Percentiles rank a stretch among this genome's conserved stretches.
phyloP scores from a whole-genome alignment of 2,113 vertebrate genomes.

The Irena cyanogastra region DNA sequence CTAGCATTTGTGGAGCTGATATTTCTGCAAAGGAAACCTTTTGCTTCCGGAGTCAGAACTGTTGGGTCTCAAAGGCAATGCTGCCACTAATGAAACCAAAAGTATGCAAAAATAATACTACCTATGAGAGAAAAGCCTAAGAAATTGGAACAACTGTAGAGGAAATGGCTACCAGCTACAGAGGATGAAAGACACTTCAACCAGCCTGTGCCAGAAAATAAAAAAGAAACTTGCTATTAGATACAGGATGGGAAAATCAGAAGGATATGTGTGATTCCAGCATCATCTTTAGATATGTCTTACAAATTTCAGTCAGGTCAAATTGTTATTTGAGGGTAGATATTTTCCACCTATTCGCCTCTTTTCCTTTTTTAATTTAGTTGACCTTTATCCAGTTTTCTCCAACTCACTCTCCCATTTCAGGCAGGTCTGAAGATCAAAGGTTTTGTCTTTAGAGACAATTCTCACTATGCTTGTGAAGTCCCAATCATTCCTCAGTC shows the following conservation, averaged over 20 bases:
- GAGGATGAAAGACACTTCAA: neutral
- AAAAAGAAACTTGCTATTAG: neutral
- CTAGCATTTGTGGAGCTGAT: neutral
- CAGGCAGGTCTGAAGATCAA: neutral
- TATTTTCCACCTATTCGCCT: neutral
- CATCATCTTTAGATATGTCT: neutral
- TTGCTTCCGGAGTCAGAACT: neutral
- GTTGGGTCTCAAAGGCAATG: neutral
- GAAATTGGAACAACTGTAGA: neutral
- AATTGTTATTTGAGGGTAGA: neutral
- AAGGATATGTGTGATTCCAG: neutral
- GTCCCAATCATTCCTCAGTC: neutral
- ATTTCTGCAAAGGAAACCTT: neutral
- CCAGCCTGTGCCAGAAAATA: neutral
- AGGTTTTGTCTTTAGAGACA: neutral
- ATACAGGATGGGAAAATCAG: neutral
- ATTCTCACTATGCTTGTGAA: neutral
- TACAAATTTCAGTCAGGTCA: neutral
- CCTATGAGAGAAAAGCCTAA: neutral
- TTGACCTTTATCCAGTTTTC: conserved; percentile 3
- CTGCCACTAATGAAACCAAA: neutral
- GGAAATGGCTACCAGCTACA: neutral
- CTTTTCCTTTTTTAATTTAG: neutral
- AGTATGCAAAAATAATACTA: neutral
- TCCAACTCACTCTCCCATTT: neutral